These are phyloP conservation scores for Agrenia bidenticulata DNA, from an alignment of 2,888 invertebrate genomes.

Conservation along the genomic window DNA sequence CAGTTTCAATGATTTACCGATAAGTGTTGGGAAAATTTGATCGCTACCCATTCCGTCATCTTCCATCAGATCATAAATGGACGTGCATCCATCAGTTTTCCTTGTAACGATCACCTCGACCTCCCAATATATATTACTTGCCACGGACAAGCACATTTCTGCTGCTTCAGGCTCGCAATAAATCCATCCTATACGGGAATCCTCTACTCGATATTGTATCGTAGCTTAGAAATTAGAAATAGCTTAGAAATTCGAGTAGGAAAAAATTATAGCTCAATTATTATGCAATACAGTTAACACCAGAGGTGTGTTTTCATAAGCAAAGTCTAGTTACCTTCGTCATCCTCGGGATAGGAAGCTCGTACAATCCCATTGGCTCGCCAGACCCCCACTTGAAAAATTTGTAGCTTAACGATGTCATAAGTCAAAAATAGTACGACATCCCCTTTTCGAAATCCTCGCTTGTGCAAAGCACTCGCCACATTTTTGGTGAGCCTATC, in stretches of 20 bases:
- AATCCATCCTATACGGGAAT: slow-evolving; percentile 48
- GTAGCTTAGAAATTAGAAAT: slow-evolving; percentile 33
- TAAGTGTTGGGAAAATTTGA: background rate
- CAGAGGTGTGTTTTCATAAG: background rate
- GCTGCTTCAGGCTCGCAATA: slow-evolving; percentile 45
- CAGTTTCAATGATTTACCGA: too few relatives aligned
- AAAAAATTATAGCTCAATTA: background rate
- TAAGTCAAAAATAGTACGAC: slow-evolving; percentile 47
- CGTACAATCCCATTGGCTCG: slow-evolving; percentile 45
- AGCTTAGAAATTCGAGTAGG: background rate
- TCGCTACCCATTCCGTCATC: slow-evolving; percentile 47
- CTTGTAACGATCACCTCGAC: slow-evolving; percentile 48
- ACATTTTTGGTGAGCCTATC: slow-evolving; percentile 26
- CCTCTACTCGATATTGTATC: slow-evolving; percentile 32
- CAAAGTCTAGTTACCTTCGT: slow-evolving; percentile 33
- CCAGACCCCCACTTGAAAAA: slow-evolving; percentile 48
- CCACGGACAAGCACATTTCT: slow-evolving; percentile 40
- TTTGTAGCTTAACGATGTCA: slow-evolving; percentile 43
- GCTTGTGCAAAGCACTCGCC: slow-evolving; percentile 35
- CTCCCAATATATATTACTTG: slow-evolving; percentile 47
- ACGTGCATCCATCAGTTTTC: slow-evolving; percentile 39
- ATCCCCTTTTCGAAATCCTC: slow-evolving; percentile 44
- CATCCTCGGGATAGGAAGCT: slow-evolving; percentile 47
- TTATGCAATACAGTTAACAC: background rate
- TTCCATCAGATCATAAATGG: slow-evolving; percentile 41